Evolutionary conservation across 2,888 invertebrate genomes (phyloP).

Genomic region (Cyaniris semiargus): DNA sequence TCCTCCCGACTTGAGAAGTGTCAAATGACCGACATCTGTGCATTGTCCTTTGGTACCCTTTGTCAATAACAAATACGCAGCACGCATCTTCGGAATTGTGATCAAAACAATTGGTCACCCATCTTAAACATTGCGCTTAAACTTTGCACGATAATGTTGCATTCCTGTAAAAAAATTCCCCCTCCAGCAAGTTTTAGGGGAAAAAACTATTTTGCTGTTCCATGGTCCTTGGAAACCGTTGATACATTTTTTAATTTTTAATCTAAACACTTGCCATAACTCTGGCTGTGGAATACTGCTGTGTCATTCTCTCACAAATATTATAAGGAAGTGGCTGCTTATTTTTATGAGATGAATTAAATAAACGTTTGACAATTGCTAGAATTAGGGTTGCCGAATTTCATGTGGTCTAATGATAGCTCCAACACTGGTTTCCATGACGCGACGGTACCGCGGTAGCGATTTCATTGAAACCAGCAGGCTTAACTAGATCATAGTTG

Average conservation of each 20-base stretch:
- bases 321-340: background rate
- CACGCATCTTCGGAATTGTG: background rate
- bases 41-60: constrained; percentile 14
- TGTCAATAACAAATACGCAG: background rate
- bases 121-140: background rate
- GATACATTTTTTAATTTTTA: too few species aligned
- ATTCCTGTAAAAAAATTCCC: too few species aligned
- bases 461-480: background rate
- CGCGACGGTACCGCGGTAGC: background rate
- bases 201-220: too few species aligned
- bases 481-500: too few species aligned
- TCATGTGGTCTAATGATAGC: background rate
- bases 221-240: too few species aligned
- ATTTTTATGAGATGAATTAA: constrained; percentile 20
- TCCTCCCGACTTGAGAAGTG: background rate
- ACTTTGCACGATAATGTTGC: background rate
- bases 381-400: constrained; percentile 4
- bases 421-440: too few species aligned
- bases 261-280: too few species aligned
- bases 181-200: too few species aligned
- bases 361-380: constrained; percentile 11
- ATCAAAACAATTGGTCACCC: background rate
- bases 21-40: background rate
- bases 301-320: background rate
- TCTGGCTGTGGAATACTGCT: background rate